These are phyloP conservation scores for Urocolius indicus DNA, from an alignment of 2,113 vertebrate species.

Conservation along the genomic window DNA sequence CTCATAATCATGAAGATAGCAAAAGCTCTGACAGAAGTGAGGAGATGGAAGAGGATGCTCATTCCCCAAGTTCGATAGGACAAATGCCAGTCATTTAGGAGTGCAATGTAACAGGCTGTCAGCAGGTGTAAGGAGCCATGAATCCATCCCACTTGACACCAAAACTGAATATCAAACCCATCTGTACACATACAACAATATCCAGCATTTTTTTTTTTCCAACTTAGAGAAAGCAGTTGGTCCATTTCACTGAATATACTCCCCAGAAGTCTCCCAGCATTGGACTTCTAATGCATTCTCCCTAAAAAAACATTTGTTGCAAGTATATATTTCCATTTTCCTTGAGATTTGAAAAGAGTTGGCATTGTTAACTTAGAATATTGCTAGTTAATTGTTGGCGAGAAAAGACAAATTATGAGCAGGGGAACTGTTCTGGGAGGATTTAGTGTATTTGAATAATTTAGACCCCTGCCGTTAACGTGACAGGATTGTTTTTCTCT, in stretches of 20 bases:
- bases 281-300: background rate
- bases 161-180: background rate
- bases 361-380: constrained; percentile 95
- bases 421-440: constrained; percentile 87
- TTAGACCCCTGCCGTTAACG: constrained; percentile 92
- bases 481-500: constrained; percentile 98
- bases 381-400: constrained; percentile 94
- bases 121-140: background rate
- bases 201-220: background rate
- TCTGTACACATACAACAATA: background rate
- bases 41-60: background rate
- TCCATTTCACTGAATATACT: background rate
- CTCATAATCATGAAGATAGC: background rate
- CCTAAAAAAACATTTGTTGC: background rate
- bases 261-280: background rate
- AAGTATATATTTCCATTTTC: constrained; percentile 34
- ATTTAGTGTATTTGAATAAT: constrained; percentile 99
- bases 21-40: background rate
- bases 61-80: background rate
- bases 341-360: constrained; percentile 84
- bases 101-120: fast-evolving
- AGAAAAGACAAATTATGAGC: constrained; percentile 98
- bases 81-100: background rate
- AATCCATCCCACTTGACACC: background rate
- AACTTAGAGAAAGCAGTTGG: background rate